These are phyloP conservation scores for Coboldia fuscipes DNA, from an alignment of 1,140 invertebrate species.

Conservation along the genomic window DNA sequence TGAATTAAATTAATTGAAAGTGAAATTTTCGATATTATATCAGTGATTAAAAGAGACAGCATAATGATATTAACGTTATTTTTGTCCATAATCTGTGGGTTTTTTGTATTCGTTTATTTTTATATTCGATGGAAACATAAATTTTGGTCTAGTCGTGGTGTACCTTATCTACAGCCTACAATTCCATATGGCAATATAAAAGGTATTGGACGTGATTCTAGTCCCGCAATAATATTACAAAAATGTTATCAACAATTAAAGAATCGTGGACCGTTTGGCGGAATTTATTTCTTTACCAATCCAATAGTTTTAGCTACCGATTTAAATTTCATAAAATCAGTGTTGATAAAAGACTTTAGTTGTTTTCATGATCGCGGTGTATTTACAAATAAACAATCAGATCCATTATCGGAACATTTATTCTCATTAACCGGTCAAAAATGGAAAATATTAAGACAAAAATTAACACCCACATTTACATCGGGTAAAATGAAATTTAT, in stretches of 20 bases:
- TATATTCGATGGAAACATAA: too few species aligned
- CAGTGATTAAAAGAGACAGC: too few species aligned
- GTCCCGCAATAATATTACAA: conserved; percentile 8
- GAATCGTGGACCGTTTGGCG: conserved; percentile 15
- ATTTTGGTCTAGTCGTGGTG: conserved; percentile 20
- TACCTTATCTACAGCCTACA: conserved; percentile 16
- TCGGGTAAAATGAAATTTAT: conserved; percentile 25
- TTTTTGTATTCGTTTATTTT: too few species aligned
- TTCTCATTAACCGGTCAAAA: conserved; percentile 23
- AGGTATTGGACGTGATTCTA: conserved; percentile 5
- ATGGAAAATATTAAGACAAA: conserved; percentile 24
- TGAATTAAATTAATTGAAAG: too few species aligned
- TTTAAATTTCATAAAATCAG: conserved; percentile 23
- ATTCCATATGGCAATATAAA: conserved; percentile 17
- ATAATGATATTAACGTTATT: too few species aligned
- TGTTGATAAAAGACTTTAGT: conserved; percentile 28
- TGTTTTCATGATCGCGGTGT: conserved; percentile 24
- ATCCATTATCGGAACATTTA: conserved; percentile 23
- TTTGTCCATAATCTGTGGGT: too few species aligned
- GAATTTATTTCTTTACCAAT: conserved; percentile 23
- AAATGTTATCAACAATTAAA: conserved; percentile 17
- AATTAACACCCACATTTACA: conserved; percentile 25
- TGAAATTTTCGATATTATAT: too few species aligned
- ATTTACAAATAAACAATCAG: conserved; percentile 20
- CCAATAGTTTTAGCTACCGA: conserved; percentile 21